phyloP scores from a whole-genome alignment of 2,797 vertebrate genomes.

The Cryptoprocta ferox region DNA sequence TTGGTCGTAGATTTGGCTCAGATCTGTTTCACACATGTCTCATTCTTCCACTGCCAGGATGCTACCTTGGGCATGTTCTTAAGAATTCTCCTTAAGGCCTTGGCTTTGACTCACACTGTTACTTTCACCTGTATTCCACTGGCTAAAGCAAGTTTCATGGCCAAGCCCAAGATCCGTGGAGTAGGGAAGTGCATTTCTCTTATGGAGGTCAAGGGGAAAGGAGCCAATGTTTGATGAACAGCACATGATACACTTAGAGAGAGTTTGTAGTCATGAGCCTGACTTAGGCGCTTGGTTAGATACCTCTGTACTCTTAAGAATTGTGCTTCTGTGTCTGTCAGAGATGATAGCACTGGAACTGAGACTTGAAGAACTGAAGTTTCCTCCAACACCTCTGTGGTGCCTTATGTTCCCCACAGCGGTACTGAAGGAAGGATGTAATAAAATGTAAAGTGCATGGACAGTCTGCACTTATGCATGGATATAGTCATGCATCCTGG shows the following conservation, averaged over 20 bases:
- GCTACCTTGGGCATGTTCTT: not conserved
- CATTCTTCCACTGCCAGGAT: not conserved
- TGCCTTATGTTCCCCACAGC: not conserved
- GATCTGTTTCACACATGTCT: not conserved
- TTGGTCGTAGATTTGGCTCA: not conserved
- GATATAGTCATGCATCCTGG: not conserved
- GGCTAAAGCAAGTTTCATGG: not conserved
- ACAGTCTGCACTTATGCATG: no score
- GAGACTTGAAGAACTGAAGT: not conserved
- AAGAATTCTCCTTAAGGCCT: not conserved
- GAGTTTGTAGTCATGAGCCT: not conserved
- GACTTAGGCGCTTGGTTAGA: not conserved
- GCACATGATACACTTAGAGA: not conserved
- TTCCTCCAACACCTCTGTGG: constrained; percentile 2
- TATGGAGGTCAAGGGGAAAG: not conserved
- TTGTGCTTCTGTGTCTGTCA: not conserved
- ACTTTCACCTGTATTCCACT: not conserved
- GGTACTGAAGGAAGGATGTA: not conserved
- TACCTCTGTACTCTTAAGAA: not conserved
- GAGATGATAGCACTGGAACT: not conserved
- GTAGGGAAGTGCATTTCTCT: not conserved
- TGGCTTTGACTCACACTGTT: not conserved
- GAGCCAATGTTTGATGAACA: not conserved
- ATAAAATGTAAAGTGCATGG: not conserved
- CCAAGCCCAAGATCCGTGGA: not conserved